A percentile compares a stretch with the other conserved stretches of the same genome.
Evolutionary conservation across 2,113 vertebrate species (phyloP).

Genomic region (Tapirus terrestris): DNA sequence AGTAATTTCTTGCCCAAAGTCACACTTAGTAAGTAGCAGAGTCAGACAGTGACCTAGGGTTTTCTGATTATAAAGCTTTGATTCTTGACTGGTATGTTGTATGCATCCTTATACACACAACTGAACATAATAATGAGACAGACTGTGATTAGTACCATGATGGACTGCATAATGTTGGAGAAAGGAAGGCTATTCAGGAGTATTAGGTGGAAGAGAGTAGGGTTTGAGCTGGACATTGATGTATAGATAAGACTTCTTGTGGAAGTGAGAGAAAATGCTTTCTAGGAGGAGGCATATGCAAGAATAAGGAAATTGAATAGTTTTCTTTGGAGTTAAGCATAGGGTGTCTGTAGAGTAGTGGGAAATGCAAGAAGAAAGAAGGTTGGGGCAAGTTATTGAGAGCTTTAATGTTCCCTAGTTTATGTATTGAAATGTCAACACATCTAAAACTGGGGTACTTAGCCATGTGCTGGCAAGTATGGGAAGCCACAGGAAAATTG

Average conservation of each 20-base stretch:
- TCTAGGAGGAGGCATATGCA: background rate
- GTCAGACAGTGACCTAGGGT: background rate
- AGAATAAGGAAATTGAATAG: background rate
- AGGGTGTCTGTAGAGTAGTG: background rate
- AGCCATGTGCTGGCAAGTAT: background rate
- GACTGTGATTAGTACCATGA: background rate
- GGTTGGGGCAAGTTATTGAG: background rate
- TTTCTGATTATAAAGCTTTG: slow-evolving; percentile 26
- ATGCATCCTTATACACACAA: background rate
- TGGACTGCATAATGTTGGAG: background rate
- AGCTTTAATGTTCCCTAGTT: background rate
- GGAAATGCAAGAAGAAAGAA: slow-evolving; percentile 7
- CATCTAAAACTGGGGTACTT: background rate
- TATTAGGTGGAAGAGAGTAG: background rate
- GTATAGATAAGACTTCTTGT: background rate
- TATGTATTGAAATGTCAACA: background rate
- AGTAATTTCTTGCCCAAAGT: background rate
- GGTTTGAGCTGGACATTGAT: background rate
- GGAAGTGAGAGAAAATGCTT: slow-evolving; percentile 8
- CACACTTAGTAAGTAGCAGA: background rate
- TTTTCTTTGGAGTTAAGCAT: background rate
- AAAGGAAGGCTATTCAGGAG: background rate
- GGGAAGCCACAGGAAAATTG: background rate
- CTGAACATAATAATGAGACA: background rate
- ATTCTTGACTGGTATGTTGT: slow-evolving; percentile 15